Evolutionary conservation across 2,113 vertebrate genomes (phyloP).

Genomic region (Chrysemys picta): DNA sequence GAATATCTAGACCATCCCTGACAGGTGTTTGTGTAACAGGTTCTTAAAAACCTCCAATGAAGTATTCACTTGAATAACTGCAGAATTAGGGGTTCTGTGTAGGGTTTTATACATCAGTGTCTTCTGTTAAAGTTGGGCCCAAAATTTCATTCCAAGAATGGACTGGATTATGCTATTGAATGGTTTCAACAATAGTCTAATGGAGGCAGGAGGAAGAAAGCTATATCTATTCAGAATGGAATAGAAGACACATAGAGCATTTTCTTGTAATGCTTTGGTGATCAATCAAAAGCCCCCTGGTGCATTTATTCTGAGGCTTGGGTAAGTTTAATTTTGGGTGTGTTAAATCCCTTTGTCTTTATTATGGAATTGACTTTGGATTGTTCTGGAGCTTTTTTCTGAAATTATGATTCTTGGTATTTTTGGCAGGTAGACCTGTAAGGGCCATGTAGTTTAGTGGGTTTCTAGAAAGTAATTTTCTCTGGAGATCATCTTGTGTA

Average conservation of each 20-base stretch:
- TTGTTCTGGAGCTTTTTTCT: not conserved
- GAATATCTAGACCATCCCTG: not conserved
- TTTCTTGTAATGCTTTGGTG: not conserved
- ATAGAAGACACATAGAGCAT: not conserved
- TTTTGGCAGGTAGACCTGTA: not conserved
- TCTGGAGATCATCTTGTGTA: not conserved
- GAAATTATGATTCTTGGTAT: not conserved
- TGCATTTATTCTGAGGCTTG: not conserved
- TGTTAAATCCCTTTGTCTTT: not conserved
- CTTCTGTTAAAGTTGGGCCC: not conserved
- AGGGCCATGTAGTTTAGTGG: not conserved
- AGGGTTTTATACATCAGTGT: not conserved
- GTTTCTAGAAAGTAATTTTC: not conserved
- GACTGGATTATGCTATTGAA: not conserved
- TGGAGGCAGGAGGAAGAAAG: not conserved
- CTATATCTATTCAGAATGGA: not conserved
- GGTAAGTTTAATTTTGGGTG: not conserved
- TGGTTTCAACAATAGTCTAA: not conserved
- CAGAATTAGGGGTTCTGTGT: not conserved
- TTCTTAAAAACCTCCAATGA: not conserved
- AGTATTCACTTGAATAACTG: not conserved
- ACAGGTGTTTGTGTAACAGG: not conserved
- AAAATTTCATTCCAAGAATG: not conserved
- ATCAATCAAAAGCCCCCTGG: not conserved
- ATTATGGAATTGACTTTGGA: not conserved